Conservation (phyloP, 35 echinoderm and acorn worm genomes). For the Hemicentrotus pulcherrimus region DNA sequence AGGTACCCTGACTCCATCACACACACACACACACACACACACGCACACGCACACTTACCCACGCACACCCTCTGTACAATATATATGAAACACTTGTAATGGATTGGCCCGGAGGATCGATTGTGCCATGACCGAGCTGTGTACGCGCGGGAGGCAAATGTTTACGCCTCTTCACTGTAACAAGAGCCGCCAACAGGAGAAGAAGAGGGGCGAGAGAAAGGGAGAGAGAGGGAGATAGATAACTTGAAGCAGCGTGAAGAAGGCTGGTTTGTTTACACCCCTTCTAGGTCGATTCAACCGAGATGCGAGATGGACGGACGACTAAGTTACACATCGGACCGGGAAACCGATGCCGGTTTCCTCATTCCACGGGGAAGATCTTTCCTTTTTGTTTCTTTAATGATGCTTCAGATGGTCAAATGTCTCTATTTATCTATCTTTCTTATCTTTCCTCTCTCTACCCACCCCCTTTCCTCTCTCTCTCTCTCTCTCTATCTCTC, state of each 20-base stretch:
- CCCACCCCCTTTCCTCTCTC: background rate
- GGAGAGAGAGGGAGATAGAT: background rate
- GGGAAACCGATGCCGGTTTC: background rate
- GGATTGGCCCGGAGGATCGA: background rate
- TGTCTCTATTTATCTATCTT: background rate
- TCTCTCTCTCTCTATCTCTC: background rate
- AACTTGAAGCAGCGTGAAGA: background rate
- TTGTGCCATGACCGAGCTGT: constrained; percentile 1
- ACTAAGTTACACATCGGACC: background rate
- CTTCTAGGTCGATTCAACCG: constrained; percentile 6
- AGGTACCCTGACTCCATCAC: background rate
- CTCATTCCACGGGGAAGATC: background rate
- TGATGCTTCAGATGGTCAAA: constrained; percentile 1
- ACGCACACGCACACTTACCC: background rate
- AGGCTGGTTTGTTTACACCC: background rate
- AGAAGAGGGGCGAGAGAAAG: background rate
- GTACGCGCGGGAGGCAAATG: constrained; percentile 33
- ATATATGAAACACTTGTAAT: background rate
- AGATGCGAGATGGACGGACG: background rate
- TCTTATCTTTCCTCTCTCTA: background rate
- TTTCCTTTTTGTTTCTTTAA: background rate
- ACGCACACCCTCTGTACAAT: background rate
- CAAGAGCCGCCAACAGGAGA: background rate
- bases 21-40: background rate
- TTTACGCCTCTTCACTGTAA: constrained; percentile 40